Percentiles rank a stretch among this genome's conserved stretches.
Evolutionary conservation across 2,113 vertebrate genomes (phyloP).

Genomic region (Peromyscus polionotus): DNA sequence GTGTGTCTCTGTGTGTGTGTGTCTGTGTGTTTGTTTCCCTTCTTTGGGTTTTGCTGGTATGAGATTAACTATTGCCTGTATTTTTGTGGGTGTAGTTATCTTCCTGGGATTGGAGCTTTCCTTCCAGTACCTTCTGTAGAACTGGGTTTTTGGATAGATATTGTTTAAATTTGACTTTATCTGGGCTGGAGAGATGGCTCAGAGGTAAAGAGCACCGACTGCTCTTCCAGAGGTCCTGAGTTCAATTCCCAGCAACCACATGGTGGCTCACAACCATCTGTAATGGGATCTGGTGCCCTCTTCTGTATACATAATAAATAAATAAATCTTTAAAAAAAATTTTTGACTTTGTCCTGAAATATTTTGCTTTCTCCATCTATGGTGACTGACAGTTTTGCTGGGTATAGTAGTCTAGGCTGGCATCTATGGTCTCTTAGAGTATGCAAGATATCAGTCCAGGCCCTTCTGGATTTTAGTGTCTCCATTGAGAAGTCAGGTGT

Average conservation of each 20-base stretch:
- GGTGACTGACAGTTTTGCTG: neutral
- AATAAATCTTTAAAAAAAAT: no score
- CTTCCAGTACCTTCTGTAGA: neutral
- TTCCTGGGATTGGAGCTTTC: neutral
- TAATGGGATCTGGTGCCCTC: no score
- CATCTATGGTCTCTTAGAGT: neutral
- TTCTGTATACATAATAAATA: no score
- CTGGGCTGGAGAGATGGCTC: no score
- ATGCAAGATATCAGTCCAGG: neutral
- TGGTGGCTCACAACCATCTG: no score
- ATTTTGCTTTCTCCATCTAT: neutral
- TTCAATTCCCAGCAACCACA: no score
- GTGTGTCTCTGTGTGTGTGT: neutral
- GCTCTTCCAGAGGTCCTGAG: no score
- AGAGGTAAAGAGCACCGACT: no score
- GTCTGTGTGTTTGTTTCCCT: neutral
- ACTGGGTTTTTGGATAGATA: neutral
- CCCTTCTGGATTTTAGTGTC: neutral
- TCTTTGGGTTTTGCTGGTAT: neutral
- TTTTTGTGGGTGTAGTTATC: neutral
- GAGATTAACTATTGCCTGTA: neutral
- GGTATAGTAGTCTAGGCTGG: neutral
- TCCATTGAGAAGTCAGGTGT: neutral
- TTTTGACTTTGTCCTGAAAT: neutral
- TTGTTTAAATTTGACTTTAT: neutral